A percentile compares a stretch with the other conserved stretches of the same genome.
Evolutionary conservation across 2,888 invertebrate genomes (phyloP).

Genomic region (Tolmerus cingulatus): DNA sequence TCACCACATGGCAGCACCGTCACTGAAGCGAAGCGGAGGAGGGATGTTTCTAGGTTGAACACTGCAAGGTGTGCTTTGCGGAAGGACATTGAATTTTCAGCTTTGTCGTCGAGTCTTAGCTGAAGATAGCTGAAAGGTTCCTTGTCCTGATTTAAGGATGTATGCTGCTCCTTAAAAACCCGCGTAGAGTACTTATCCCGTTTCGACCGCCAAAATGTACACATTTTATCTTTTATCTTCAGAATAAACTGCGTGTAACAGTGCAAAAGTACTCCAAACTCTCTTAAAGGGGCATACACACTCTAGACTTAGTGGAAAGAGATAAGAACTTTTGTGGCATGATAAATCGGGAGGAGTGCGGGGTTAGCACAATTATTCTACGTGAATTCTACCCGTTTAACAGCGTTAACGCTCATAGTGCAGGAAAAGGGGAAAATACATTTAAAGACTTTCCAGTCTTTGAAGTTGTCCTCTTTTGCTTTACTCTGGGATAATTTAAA

Average conservation of each 20-base stretch:
- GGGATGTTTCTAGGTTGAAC: not conserved
- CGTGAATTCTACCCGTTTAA: not conserved
- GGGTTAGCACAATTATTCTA: slow-evolving; percentile 14
- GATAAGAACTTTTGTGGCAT: slow-evolving; percentile 34
- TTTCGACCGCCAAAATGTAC: slow-evolving; percentile 8
- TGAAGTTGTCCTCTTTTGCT: not conserved
- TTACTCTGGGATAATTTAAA: not conserved
- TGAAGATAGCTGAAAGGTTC: not conserved
- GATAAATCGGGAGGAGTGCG: slow-evolving; percentile 1
- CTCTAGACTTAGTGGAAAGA: not conserved
- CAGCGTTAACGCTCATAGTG: not conserved
- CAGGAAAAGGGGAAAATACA: not conserved
- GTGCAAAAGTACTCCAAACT: slow-evolving; percentile 28
- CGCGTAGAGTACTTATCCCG: not conserved
- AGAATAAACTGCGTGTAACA: slow-evolving; percentile 31
- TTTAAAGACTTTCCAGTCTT: not conserved
- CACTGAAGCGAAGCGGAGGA: not conserved
- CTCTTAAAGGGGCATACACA: slow-evolving; percentile 25
- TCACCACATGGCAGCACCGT: not conserved
- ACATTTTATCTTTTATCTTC: slow-evolving; percentile 15
- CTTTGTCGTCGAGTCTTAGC: not conserved
- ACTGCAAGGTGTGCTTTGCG: not conserved
- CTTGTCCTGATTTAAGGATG: not conserved
- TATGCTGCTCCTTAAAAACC: not conserved
- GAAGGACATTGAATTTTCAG: slow-evolving; percentile 7